Base-by-base conservation (phyloP, 1,140 invertebrate genomes). In the Bombus huntii region DNA sequence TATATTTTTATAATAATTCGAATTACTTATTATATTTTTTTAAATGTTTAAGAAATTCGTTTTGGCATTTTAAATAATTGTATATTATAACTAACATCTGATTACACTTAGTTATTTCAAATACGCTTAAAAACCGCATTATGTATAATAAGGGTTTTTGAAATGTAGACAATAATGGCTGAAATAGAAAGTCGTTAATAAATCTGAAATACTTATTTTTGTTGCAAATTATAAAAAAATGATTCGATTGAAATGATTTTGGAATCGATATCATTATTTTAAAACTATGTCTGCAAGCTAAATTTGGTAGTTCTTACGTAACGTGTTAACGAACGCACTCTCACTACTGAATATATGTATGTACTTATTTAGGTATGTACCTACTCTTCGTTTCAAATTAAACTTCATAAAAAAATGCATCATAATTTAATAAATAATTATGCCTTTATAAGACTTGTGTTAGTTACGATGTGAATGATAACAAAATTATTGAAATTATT, bases 211-310 rank as follows among this genome's bases (percentile, higher is more conserved):
- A 18, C 0, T 9, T 73, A 22, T 31, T 9, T 44, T 44, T 28
- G 6, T 31, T n/a, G 15, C 6, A 15, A 37, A 57, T 25, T 28
- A 28, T 34, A 12, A 28, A 31, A 13, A 62, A 79, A 22, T 25
- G 47, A 31, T 77, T 53, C 10, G 37, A 76, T 71, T 87, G 80
- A 88, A 82, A 85, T 91, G 87, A 92, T 93, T 94, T 94, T 93
- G 94, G 94, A 94, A 95, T 94, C 92, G 94, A 95, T 95, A 94
- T 94, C 92, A 85, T 88, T 89, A 89, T 94, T 92, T 93, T 93
- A 86, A 92, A 92, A 92, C 92, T 93, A 92, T 92, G 90, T 92
- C 91, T 89, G 89, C 91, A 84, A 92, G 92, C 93, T 94, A 95
- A 95, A 94, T 95, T 94, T 94, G 93, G 94, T 90, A 79, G 89